phyloP scores from a whole-genome alignment of 2,797 vertebrate species.

The Picus viridis region DNA sequence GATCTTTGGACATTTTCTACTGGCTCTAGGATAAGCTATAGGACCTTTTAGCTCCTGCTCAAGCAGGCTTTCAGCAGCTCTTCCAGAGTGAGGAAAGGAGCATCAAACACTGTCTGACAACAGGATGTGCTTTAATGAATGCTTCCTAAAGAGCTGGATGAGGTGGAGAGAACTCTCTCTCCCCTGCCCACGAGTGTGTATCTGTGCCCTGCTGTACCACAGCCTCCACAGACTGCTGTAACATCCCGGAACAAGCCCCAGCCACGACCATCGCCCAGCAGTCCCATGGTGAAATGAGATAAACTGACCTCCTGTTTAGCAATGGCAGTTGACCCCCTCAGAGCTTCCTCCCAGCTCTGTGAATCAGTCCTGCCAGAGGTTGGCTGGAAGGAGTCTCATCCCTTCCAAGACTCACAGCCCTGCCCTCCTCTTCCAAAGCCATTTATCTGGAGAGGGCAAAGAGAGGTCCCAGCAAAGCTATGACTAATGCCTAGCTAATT shows the following conservation, averaged over 20 bases:
- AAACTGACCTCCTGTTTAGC: background rate
- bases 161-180: background rate
- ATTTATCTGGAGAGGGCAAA: conserved; percentile 8
- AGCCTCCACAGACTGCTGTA: background rate
- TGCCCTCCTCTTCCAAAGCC: background rate
- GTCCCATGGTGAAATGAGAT: background rate
- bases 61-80: background rate
- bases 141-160: background rate
- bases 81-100: background rate
- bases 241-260: background rate
- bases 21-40: background rate
- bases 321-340: background rate
- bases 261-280: accelerated
- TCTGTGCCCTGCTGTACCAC: background rate
- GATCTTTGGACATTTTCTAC: background rate
- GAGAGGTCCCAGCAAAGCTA: background rate
- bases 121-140: background rate
- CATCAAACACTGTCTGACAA: background rate
- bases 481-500: conserved; percentile 41
- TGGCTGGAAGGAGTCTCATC: background rate
- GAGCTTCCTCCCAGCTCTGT: background rate
- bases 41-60: background rate
- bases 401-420: background rate
- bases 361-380: background rate
- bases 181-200: accelerated